Percentiles rank a stretch among this genome's conserved stretches.
These are phyloP conservation scores for Pammene fasciana DNA, from an alignment of 2,888 invertebrate species.

Conservation along the genomic window DNA sequence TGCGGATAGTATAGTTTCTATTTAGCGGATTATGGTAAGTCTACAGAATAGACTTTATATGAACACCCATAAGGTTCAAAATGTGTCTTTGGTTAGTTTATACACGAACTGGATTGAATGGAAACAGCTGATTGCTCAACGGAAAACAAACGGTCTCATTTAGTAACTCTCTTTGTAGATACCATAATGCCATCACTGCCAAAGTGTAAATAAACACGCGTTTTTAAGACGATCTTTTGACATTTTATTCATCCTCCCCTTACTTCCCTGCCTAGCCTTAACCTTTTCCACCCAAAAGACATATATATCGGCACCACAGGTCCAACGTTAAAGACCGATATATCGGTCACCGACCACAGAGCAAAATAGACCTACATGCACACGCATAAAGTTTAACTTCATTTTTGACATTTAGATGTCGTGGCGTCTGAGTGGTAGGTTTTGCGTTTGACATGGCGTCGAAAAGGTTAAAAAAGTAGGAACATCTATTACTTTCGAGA, in stretches of 20 bases:
- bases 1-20: too few relatives aligned
- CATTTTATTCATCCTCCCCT: constrained; percentile 32
- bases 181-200: constrained; percentile 80
- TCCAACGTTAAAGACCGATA: too few relatives aligned
- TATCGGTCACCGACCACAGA: too few relatives aligned
- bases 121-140: constrained; percentile 63
- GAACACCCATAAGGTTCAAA: background rate
- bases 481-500: too few relatives aligned
- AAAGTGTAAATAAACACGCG: constrained; percentile 82
- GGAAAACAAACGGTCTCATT: constrained; percentile 70
- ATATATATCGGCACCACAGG: too few relatives aligned
- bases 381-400: too few relatives aligned
- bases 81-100: constrained; percentile 10
- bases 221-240: constrained; percentile 53
- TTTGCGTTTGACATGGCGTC: too few relatives aligned
- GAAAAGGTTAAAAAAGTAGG: too few relatives aligned
- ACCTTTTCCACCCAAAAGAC: too few relatives aligned
- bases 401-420: too few relatives aligned
- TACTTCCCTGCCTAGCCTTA: background rate
- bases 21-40: background rate
- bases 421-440: too few relatives aligned
- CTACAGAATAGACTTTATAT: background rate
- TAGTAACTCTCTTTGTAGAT: constrained; percentile 82
- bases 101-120: constrained; percentile 15
- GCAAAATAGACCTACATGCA: too few relatives aligned